Base-by-base conservation (phyloP, 1,140 invertebrate species). In the Temnothorax curvispinosus region DNA sequence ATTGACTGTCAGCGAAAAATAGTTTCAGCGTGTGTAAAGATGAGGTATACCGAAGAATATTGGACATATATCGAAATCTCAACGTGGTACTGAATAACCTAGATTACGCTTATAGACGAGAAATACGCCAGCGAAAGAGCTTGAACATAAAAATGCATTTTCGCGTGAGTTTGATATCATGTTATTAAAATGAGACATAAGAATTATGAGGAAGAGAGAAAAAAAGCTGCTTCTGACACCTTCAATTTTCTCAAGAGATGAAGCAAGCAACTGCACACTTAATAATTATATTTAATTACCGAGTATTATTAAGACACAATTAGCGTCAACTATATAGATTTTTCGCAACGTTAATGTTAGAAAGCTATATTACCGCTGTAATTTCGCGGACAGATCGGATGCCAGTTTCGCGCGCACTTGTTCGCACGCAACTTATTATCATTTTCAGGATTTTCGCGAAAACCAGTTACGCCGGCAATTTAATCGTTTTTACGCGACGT, bases 261-360 rank as follows among this genome's bases (percentile, higher is more conserved):
- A 41, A 71, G n/a, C 41, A 65, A 35, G 5, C 47, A 41, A 21
- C n/a, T 21, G 27, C 13, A 54, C 32, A 56, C 35, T 38, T 3
- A 4, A 13, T 77, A 77, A 62, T 64, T 64, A 77, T 11, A 50
- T 50, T 50, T 69, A 50, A 69, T 69, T 69, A 27, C 41, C 65
- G 41, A 7, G 21, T 32, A 50, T 69, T 44, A 62, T 44, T 13
- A 32, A 38, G n/a, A 41, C 3, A 38, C 7, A 6, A 65, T 38
- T n/a, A 50, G 7, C 18, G 38, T 65, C 27, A 64, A n/a, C 32
- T 35, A 21, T 21, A 21, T 21, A 58, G 2, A 52, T 71, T 81
- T 69, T 69, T 81, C 3, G 38, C 41, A 60, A 47, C 11, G 11
- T 74, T 74, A 50, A 60, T n/a, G 1, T 58, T 58, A 21, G 27